phyloP scores from a whole-genome alignment of 2,888 invertebrate species.

The Macrosiphum euphorbiae region DNA sequence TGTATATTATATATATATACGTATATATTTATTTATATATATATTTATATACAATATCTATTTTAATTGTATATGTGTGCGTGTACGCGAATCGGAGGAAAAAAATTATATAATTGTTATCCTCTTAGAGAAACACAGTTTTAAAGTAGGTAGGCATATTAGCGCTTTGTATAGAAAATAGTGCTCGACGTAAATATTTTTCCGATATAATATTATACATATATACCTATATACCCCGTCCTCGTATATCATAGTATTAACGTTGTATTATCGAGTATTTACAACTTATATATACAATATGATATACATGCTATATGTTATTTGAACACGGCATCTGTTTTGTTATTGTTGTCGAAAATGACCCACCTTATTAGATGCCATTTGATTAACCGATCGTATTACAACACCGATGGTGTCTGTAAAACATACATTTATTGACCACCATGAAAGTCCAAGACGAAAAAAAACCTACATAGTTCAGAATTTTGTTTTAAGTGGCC shows the following conservation, averaged over 20 bases:
- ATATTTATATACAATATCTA: background rate
- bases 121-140: slow-evolving; percentile 19
- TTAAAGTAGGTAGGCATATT: background rate
- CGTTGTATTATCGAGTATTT: background rate
- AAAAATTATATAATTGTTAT: slow-evolving; percentile 2
- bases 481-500: slow-evolving; percentile 42
- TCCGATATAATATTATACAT: background rate
- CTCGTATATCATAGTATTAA: background rate
- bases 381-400: slow-evolving; percentile 47
- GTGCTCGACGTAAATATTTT: background rate
- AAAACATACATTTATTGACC: slow-evolving; percentile 40
- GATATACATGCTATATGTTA: background rate
- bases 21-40: too few relatives aligned
- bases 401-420: slow-evolving; percentile 17
- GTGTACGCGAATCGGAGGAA: background rate
- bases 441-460: slow-evolving; percentile 39
- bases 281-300: background rate
- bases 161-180: background rate
- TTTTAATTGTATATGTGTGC: background rate
- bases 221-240: background rate
- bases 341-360: slow-evolving; percentile 12
- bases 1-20: background rate
- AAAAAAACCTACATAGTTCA: background rate
- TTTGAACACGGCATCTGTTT: background rate
- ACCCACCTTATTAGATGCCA: slow-evolving; percentile 15